Evolutionary conservation across 2,888 invertebrate species (phyloP).

Genomic region (Therioaphis trifolii): DNA sequence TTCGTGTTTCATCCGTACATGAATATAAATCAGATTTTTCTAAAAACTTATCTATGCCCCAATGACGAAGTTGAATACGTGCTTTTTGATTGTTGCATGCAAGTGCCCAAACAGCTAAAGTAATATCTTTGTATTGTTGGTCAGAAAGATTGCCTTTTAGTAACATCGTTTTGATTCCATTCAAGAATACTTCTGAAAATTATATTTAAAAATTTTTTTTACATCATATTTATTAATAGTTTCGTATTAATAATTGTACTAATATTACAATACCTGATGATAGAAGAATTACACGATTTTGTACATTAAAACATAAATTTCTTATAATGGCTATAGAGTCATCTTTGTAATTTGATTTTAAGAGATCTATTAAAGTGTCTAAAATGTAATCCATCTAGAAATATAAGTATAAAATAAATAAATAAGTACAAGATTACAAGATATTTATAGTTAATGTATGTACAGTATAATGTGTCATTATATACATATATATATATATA

Average conservation of each 20-base stretch:
- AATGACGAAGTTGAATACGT: slow-evolving; percentile 42
- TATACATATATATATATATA: no score
- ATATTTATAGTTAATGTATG: background rate
- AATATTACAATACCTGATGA: slow-evolving; percentile 35
- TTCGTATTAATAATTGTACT: background rate
- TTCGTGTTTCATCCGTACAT: slow-evolving; percentile 16
- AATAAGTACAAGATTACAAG: background rate
- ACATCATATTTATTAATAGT: background rate
- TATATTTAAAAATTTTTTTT: no score
- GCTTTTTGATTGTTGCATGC: slow-evolving; percentile 55
- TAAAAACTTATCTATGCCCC: slow-evolving; percentile 54
- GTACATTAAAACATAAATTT: slow-evolving; percentile 53
- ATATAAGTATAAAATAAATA: background rate
- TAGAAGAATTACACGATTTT: slow-evolving; percentile 33
- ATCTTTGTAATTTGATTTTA: slow-evolving; percentile 44
- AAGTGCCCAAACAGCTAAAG: slow-evolving; percentile 48
- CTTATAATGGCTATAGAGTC: slow-evolving; percentile 47
- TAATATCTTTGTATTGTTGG: slow-evolving; percentile 45
- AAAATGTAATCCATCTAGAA: slow-evolving; percentile 38
- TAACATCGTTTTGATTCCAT: slow-evolving; percentile 38
- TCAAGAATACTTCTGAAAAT: background rate
- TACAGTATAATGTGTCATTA: no score
- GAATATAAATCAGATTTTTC: slow-evolving; percentile 19
- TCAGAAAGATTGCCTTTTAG: slow-evolving; percentile 11
- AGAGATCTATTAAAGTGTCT: slow-evolving; percentile 29